phyloP scores from a whole-genome alignment of 2,888 invertebrate genomes.

The Nemurella pictetii region DNA sequence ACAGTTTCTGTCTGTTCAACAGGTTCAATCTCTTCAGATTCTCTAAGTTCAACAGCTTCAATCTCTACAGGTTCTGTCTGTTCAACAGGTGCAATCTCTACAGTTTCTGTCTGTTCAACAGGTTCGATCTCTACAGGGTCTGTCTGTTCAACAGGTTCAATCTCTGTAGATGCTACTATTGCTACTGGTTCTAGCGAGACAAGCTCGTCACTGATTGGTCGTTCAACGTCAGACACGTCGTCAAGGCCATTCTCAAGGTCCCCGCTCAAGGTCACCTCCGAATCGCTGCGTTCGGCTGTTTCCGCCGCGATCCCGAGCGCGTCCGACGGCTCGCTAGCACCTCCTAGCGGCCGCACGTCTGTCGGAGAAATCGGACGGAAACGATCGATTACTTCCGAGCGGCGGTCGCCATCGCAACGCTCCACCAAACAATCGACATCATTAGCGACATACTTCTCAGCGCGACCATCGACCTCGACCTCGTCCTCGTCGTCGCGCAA shows the following conservation, averaged over 20 bases:
- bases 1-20: no score
- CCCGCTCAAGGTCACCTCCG: background rate
- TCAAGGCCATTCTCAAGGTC: background rate
- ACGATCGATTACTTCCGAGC: background rate
- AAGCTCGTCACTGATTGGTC: background rate
- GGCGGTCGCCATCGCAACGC: background rate
- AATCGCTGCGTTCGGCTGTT: background rate
- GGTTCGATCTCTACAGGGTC: background rate
- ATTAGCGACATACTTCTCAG: slow-evolving; percentile 7
- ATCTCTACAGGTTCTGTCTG: background rate
- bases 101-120: background rate
- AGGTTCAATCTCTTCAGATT: background rate
- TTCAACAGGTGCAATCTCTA: background rate
- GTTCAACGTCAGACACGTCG: background rate
- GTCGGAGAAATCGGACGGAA: slow-evolving; percentile 27
- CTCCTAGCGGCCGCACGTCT: background rate
- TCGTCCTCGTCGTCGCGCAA: slow-evolving; percentile 11
- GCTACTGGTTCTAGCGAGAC: background rate
- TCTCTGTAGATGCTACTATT: no score
- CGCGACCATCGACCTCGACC: background rate
- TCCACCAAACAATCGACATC: slow-evolving; percentile 9
- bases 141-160: background rate
- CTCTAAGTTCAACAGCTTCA: background rate
- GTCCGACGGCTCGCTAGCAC: background rate
- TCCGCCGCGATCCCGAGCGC: background rate